Evolutionary conservation across 1,140 invertebrate species (phyloP), one percentile per base, ranked within the genome.

Genomic region (Eupristina koningsbergeri): DNA sequence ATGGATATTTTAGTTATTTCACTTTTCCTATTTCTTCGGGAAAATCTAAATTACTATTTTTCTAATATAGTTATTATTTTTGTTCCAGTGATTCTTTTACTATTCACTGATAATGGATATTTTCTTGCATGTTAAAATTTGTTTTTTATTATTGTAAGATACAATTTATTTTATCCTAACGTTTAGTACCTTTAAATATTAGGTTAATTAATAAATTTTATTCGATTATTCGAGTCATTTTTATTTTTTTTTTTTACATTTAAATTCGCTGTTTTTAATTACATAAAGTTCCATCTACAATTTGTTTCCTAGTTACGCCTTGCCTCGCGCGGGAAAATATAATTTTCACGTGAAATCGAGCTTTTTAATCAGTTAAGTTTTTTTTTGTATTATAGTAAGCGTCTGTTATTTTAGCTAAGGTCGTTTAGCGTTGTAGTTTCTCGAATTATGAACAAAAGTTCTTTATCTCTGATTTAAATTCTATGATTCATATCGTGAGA

Each of bases 271-370:
- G 74, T 85, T 85, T 86, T 81, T 84, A 86, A 82, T 53, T 73
- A 86, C 84, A 86, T 83, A 64, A 87, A 87, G 86, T 89, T 89
- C 86, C 86, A 86, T 86, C 85, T 85, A 87, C 77, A 86, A 87
- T 86, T 82, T 87, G 85, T 87, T 88, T 88, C 86, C 85, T 87
- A 87, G 80, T 84, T 85, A 85, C 86, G 87, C 84, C 88, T 89
- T 89, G 88, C 87, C 88, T 85, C 85, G 80, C 80, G 82, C 84
- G 85, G n/a, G 85, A 83, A 84, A 86, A 86, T 86, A 64, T 45
- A 86, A 85, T 86, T 85, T 87, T 86, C 87, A 75, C 86, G 85
- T 73, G 80, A 11, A 50, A 81, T 85, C 71, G 78, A 86, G 86
- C 82, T 86, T 85, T 84, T 85, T 84, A 84, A 39, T 77, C 11